phyloP scores from a whole-genome alignment of 2,888 invertebrate species.

The Doris montereyensis region DNA sequence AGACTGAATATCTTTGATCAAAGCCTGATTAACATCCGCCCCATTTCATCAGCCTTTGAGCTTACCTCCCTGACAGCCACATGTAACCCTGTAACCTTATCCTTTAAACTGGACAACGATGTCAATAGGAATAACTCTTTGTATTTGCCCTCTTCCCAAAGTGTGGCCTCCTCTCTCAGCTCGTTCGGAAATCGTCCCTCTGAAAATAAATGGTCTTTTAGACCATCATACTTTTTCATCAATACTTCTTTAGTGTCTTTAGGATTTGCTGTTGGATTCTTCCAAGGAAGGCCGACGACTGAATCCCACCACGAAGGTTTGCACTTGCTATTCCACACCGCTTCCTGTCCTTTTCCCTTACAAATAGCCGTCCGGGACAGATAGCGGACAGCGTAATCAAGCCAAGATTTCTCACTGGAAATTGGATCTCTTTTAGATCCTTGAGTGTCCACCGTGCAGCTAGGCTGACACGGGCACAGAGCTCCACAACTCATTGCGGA shows the following conservation, averaged over 20 bases:
- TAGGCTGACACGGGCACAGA: constrained; percentile 43
- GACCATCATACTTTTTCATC: constrained; percentile 41
- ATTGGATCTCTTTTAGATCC: constrained; percentile 45
- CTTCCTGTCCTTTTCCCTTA: constrained; percentile 44
- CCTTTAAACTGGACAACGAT: constrained; percentile 35
- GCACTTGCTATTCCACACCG: constrained; percentile 43
- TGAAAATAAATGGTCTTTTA: constrained; percentile 40
- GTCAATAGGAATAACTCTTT: constrained; percentile 41
- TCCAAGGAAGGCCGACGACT: constrained; percentile 39
- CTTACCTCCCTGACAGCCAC: constrained; percentile 24
- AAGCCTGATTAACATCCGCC: constrained; percentile 17
- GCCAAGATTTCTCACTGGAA: constrained; percentile 45
- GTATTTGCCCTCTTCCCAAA: constrained; percentile 38
- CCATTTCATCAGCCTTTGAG: constrained; percentile 33
- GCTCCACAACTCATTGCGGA: constrained; percentile 38
- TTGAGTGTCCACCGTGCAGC: constrained; percentile 42
- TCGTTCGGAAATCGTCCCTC: constrained; percentile 38
- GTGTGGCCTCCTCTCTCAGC: constrained; percentile 37
- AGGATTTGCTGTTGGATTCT: constrained; percentile 46
- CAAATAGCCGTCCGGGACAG: constrained; percentile 43
- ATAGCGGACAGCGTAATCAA: constrained; percentile 44
- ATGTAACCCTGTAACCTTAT: constrained; percentile 41
- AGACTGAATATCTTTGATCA: constrained; percentile 34
- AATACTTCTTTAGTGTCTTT: constrained; percentile 46
- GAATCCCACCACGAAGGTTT: constrained; percentile 46